These are phyloP conservation scores for Acanthococcus lagerstroemiae DNA, from an alignment of 2,888 invertebrate species.

Conservation along the genomic window DNA sequence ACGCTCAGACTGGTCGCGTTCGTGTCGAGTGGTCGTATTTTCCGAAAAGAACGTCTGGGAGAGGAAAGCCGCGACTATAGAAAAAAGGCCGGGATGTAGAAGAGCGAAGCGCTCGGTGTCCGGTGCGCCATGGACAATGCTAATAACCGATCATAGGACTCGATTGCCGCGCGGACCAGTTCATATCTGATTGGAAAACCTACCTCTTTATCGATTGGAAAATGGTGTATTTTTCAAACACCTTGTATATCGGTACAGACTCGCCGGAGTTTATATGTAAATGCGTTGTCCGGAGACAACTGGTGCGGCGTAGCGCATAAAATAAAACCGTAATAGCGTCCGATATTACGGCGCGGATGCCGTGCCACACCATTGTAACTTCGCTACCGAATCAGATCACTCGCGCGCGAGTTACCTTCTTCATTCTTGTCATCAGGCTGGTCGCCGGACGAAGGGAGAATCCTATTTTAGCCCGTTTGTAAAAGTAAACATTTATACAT, in stretches of 20 bases:
- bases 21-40: not conserved
- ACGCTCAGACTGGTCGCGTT: not conserved
- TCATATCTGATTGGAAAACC: not conserved
- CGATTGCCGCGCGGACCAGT: not conserved
- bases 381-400: conserved; percentile 16
- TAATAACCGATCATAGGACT: not conserved
- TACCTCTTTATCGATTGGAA: not conserved
- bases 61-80: not conserved
- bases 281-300: not conserved
- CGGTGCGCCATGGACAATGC: not conserved
- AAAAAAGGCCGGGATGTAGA: not conserved
- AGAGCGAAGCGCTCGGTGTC: not conserved
- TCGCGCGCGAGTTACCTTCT: conserved; percentile 19
- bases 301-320: no score
- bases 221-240: not conserved
- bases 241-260: not conserved
- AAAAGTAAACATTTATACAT: not conserved
- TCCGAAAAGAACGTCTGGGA: not conserved
- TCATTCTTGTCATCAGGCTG: conserved; percentile 13
- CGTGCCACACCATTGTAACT: conserved; percentile 21
- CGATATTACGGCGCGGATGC: conserved; percentile 17
- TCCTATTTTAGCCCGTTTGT: conserved; percentile 11
- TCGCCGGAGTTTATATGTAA: not conserved
- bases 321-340: conserved; percentile 18
- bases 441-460: no score